Conservation (phyloP, 2,113 vertebrate species). For the Leptocoma aspasia region DNA sequence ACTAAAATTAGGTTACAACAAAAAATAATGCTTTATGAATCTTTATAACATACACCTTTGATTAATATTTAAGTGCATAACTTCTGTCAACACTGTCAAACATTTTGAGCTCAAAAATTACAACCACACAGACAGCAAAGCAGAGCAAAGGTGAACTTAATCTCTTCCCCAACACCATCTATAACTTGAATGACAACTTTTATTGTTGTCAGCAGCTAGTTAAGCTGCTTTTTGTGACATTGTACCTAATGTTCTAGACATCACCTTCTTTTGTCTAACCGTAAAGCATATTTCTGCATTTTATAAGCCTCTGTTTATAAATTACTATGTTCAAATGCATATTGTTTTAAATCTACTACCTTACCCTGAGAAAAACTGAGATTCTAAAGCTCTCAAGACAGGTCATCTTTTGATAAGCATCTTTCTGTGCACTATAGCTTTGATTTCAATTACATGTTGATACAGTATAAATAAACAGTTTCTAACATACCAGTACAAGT, state of each 20-base stretch:
- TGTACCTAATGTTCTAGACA: neutral
- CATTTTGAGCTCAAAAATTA: neutral
- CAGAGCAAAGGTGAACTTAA: neutral
- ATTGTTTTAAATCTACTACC: neutral
- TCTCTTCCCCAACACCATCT: neutral
- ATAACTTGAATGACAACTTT: neutral
- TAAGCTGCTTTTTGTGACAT: neutral
- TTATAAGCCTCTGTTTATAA: neutral
- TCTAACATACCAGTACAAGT: slow-evolving; percentile 92
- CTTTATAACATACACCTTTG: neutral
- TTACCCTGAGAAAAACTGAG: neutral
- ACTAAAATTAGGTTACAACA: neutral
- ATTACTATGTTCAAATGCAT: neutral
- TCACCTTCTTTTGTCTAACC: neutral
- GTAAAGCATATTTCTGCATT: neutral
- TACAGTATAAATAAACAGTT: neutral
- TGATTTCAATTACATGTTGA: neutral
- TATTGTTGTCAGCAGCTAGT: too few relatives aligned
- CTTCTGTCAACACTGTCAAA: neutral
- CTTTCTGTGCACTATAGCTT: neutral
- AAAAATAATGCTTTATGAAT: neutral
- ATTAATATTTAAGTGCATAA: neutral
- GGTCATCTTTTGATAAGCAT: neutral
- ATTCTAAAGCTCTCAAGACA: neutral
- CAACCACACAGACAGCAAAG: neutral